phyloP scores from a whole-genome alignment of 2,113 vertebrate species.

The Coreoperca whiteheadi region DNA sequence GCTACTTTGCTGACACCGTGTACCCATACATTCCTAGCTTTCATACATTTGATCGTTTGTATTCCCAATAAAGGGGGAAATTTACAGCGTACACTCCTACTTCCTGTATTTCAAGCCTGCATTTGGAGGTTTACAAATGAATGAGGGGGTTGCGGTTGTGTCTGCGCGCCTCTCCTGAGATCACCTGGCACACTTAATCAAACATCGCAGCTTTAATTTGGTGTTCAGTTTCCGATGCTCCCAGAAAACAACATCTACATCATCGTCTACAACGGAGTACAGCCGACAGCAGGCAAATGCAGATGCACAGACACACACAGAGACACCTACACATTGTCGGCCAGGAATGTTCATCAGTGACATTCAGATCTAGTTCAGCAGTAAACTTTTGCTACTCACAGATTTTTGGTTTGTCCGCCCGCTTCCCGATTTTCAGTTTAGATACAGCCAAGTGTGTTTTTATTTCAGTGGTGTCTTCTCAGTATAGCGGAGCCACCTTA shows the following conservation, averaged over 20 bases:
- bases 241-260: constrained; percentile 77
- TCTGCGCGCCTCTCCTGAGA: constrained; percentile 80
- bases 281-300: constrained; percentile 49
- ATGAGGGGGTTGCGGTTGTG: constrained; percentile 79
- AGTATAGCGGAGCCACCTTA: constrained; percentile 36
- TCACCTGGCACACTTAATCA: constrained; percentile 83
- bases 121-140: constrained; percentile 83
- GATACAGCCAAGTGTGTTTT: constrained; percentile 11
- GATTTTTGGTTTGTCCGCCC: constrained; percentile 53
- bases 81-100: constrained; percentile 78
- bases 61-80: constrained; percentile 81
- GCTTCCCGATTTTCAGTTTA: constrained; percentile 23
- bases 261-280: constrained; percentile 51
- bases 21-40: constrained; percentile 74
- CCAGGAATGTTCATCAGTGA: constrained; percentile 51
- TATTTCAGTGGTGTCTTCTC: constrained; percentile 20
- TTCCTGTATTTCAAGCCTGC: constrained; percentile 80
- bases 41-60: constrained; percentile 82
- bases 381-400: constrained; percentile 69
- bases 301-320: constrained; percentile 30
- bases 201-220: constrained; percentile 83
- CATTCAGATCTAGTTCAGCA: constrained; percentile 51
- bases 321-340: constrained; percentile 31
- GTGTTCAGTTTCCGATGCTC: constrained; percentile 65
- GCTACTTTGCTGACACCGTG: constrained; percentile 79